Conservation (phyloP, 35 echinoderm and acorn worm genomes). For the Stichopus chloronotus region DNA sequence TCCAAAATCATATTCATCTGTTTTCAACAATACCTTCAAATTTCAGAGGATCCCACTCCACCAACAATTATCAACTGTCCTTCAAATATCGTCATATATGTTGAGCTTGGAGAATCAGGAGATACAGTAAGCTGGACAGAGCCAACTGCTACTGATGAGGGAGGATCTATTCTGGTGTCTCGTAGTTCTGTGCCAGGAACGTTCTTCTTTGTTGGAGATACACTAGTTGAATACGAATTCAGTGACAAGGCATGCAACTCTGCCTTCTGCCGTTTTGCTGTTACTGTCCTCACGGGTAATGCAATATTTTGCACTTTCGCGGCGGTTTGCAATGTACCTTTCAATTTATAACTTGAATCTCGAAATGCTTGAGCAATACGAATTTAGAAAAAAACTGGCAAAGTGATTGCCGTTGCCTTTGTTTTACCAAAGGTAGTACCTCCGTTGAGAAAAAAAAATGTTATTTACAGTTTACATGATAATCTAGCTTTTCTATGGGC, state of each 20-base stretch:
- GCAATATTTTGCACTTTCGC: neutral
- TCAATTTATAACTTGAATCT: neutral
- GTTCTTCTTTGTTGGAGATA: neutral
- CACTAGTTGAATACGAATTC: neutral
- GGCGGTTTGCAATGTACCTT: neutral
- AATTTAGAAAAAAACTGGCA: neutral
- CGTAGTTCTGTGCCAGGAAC: neutral
- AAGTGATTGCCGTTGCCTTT: neutral
- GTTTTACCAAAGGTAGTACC: neutral
- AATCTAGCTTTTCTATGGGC: too few species aligned
- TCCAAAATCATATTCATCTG: too few species aligned
- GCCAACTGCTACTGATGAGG: neutral
- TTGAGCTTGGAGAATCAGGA: neutral
- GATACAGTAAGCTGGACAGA: neutral
- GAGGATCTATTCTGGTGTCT: neutral
- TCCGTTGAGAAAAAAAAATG: too few species aligned
- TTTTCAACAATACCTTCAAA: too few species aligned
- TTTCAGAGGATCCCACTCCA: too few species aligned
- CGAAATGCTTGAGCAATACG: neutral
- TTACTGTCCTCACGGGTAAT: neutral
- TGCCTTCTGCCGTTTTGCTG: neutral
- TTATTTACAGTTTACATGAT: too few species aligned
- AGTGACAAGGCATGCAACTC: neutral
- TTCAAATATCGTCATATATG: too few species aligned
- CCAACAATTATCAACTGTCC: too few species aligned